A percentile compares a stretch with the other conserved stretches of the same genome.
phyloP scores from a whole-genome alignment of 1,140 invertebrate genomes.

The Eumaeus atala region DNA sequence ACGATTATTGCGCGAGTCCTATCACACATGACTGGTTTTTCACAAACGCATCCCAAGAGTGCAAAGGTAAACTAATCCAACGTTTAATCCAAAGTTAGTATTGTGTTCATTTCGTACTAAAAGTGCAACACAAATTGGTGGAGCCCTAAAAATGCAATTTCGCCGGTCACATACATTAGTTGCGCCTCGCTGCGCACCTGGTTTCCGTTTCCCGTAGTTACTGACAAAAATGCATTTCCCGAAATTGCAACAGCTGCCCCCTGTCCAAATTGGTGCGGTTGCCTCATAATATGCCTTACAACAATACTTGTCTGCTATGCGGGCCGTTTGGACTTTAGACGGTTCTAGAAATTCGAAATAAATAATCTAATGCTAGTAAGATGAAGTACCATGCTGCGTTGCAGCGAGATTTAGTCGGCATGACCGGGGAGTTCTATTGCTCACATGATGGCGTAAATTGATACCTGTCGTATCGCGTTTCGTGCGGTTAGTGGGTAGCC shows the following conservation, averaged over 20 bases:
- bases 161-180: slow-evolving; percentile 57
- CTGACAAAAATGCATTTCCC: slow-evolving; percentile 56
- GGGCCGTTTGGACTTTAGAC: no score
- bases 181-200: slow-evolving; percentile 56
- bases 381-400: no score
- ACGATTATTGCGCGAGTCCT: no score
- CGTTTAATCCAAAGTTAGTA: slow-evolving; percentile 7
- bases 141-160: slow-evolving; percentile 70
- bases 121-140: slow-evolving; percentile 43
- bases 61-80: slow-evolving; percentile 5
- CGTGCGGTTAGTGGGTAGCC: no score
- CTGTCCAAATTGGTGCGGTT: slow-evolving; percentile 48
- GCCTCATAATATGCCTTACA: slow-evolving; percentile 31
- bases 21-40: no score
- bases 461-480: no score
- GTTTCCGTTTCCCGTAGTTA: slow-evolving; percentile 62
- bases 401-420: no score
- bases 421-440: no score
- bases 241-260: slow-evolving; percentile 56
- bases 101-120: slow-evolving; percentile 25
- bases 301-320: not conserved
- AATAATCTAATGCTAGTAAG: no score
- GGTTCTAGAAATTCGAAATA: no score
- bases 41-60: not conserved
- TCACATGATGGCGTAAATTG: no score